Percentiles rank a stretch among this genome's conserved stretches.
Conservation (phyloP, 2,888 invertebrate species). For the Scelioninae gen. 1 region DNA sequence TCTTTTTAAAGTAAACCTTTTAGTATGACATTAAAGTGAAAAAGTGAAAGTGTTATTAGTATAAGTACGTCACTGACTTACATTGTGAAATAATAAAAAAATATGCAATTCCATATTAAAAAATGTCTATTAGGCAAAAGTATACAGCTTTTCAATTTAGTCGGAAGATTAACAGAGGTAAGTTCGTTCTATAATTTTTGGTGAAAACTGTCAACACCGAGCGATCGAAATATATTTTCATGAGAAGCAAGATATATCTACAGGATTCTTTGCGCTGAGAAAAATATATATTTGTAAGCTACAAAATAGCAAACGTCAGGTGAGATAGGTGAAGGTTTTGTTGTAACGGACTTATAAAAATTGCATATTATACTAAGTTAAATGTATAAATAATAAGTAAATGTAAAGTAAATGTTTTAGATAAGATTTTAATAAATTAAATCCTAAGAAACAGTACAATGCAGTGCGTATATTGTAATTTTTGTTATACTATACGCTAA, state of each 20-base stretch:
- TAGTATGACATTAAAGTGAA: too few relatives aligned
- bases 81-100: too few relatives aligned
- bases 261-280: neutral
- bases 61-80: too few relatives aligned
- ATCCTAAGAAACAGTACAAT: too few relatives aligned
- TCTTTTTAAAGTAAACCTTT: too few relatives aligned
- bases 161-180: neutral
- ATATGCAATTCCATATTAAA: too few relatives aligned
- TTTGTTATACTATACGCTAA: too few relatives aligned
- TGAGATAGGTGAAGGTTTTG: neutral
- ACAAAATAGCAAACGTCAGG: neutral
- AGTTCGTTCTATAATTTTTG: neutral
- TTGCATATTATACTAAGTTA: conserved; percentile 10
- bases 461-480: too few relatives aligned
- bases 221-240: conserved; percentile 9
- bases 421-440: too few relatives aligned
- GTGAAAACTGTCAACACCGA: neutral
- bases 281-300: conserved; percentile 18
- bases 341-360: conserved; percentile 1
- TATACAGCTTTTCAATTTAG: neutral
- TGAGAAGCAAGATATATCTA: neutral
- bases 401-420: too few relatives aligned
- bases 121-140: neutral
- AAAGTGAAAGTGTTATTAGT: too few relatives aligned
- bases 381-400: conserved; percentile 20